phyloP scores from a whole-genome alignment of 2,797 vertebrate genomes.

The Huso huso region DNA sequence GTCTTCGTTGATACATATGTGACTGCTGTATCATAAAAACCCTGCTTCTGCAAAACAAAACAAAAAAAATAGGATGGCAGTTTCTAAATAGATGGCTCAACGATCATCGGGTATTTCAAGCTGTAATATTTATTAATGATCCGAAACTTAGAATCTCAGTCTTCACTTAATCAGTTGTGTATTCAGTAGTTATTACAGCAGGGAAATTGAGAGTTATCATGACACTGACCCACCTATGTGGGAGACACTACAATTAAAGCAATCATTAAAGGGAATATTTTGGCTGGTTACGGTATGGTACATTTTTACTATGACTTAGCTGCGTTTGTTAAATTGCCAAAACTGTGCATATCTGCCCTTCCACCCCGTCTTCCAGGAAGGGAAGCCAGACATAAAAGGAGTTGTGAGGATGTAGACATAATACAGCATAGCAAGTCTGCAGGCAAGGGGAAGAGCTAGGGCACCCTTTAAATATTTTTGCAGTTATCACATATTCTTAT shows the following conservation, averaged over 20 bases:
- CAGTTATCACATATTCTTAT: too few species aligned
- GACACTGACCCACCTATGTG: background rate
- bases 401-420: constrained; percentile 18
- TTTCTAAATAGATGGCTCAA: too few species aligned
- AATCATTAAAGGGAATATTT: background rate
- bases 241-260: background rate
- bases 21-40: too few species aligned
- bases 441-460: background rate
- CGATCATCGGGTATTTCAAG: too few species aligned
- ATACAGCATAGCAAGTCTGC: constrained; percentile 9
- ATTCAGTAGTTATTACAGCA: too few species aligned
- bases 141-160: too few species aligned
- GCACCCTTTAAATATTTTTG: background rate
- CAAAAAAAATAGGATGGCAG: too few species aligned
- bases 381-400: constrained; percentile 30
- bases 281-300: background rate
- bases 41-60: too few species aligned
- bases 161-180: too few species aligned
- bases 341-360: constrained; percentile 30
- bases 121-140: too few species aligned
- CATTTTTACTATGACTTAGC: background rate
- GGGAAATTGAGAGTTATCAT: too few species aligned
- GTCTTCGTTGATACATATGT: too few species aligned
- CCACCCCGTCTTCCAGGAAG: constrained; percentile 33
- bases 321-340: constrained; percentile 47